These are phyloP conservation scores for Crematogaster levior DNA, from an alignment of 2,888 invertebrate genomes.

Conservation along the genomic window DNA sequence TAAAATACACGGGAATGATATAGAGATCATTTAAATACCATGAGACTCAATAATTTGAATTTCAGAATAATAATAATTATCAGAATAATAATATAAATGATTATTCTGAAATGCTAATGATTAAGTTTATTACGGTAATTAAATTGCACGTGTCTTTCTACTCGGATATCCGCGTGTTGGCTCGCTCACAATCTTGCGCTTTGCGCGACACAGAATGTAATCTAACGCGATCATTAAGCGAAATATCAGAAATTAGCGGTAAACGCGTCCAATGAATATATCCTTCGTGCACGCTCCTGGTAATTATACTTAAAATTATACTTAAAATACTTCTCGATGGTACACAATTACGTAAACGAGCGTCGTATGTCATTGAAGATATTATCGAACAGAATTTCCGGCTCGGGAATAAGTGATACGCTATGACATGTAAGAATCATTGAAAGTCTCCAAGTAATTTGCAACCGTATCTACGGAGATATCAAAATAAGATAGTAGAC, in stretches of 20 bases:
- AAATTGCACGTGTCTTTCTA: background rate
- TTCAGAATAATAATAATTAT: too few relatives aligned
- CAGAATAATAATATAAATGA: too few relatives aligned
- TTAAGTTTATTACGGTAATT: slow-evolving; percentile 54
- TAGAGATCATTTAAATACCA: too few relatives aligned
- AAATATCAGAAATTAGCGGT: slow-evolving; percentile 37
- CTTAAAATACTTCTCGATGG: slow-evolving; percentile 22
- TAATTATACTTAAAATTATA: too few relatives aligned
- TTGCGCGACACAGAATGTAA: slow-evolving; percentile 4
- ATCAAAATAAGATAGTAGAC: background rate
- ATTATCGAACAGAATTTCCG: slow-evolving; percentile 6
- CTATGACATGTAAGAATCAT: background rate
- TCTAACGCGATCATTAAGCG: slow-evolving; percentile 21
- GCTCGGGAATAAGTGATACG: slow-evolving; percentile 11
- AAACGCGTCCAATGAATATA: slow-evolving; percentile 11
- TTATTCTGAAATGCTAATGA: slow-evolving; percentile 21
- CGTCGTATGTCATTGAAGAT: slow-evolving; percentile 27
- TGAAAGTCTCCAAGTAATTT: background rate
- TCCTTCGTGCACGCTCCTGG: background rate
- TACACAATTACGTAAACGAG: slow-evolving; percentile 39
- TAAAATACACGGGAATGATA: too few relatives aligned
- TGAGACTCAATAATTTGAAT: background rate
- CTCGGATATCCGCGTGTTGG: slow-evolving; percentile 45
- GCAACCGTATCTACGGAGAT: background rate
- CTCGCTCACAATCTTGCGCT: slow-evolving; percentile 7